phyloP scores from a whole-genome alignment of 2,113 vertebrate species.

The Chaenogobius annularis region DNA sequence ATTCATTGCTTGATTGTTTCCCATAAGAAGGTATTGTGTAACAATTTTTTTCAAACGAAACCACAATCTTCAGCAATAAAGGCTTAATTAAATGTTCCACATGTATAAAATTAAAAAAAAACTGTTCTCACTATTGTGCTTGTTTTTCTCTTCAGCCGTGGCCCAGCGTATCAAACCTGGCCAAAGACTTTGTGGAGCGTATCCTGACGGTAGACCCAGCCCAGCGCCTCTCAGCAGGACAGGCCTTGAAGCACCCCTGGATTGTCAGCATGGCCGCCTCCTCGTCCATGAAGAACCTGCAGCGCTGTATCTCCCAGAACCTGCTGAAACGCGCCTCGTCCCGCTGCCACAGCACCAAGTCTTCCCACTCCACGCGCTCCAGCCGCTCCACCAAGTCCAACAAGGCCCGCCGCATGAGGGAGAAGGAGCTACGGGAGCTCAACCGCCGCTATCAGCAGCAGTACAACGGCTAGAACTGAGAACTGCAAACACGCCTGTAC shows the following conservation, averaged over 20 bases:
- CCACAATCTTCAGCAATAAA: no score
- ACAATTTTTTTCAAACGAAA: no score
- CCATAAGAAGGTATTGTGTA: no score
- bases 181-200: constrained; percentile 96
- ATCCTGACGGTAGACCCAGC: constrained; percentile 92
- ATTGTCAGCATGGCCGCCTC: constrained; percentile 97
- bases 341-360: constrained; percentile 98
- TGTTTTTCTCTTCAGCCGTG: constrained; percentile 83
- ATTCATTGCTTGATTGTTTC: no score
- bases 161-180: constrained; percentile 96
- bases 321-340: constrained; percentile 95
- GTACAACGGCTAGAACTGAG: constrained; percentile 85
- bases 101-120: no score
- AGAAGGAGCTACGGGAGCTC: constrained; percentile 92
- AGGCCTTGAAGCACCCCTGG: constrained; percentile 96
- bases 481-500: not conserved
- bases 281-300: constrained; percentile 98
- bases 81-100: no score
- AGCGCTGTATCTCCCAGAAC: constrained; percentile 97
- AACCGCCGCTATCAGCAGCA: constrained; percentile 98
- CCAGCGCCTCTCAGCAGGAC: constrained; percentile 89
- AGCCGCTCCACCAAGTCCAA: constrained; percentile 96
- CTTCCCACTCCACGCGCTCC: constrained; percentile 91
- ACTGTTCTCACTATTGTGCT: not conserved
- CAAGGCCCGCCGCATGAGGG: constrained; percentile 90